These are phyloP conservation scores for Nothoprocta pentlandii DNA, from an alignment of 2,113 vertebrate genomes.

Conservation along the genomic window DNA sequence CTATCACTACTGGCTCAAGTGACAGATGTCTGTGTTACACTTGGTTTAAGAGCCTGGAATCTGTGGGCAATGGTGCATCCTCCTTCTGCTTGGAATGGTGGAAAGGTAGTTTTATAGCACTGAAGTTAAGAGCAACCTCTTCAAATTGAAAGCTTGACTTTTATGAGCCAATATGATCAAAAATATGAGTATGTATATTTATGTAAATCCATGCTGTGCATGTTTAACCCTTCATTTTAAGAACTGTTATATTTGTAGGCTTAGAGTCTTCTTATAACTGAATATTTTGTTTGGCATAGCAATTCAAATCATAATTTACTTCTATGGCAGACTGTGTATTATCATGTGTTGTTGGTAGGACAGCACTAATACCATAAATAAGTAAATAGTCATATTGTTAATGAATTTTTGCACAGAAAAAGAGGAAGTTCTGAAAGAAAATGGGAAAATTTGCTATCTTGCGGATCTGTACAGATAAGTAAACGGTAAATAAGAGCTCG, in stretches of 20 bases:
- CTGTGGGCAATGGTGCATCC: not conserved
- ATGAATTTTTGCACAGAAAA: not conserved
- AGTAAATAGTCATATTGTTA: not conserved
- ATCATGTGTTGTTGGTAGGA: not conserved
- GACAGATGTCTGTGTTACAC: not conserved
- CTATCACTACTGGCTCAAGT: slow-evolving; percentile 1
- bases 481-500: not conserved
- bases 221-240: slow-evolving; percentile 19
- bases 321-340: not conserved
- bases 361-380: not conserved
- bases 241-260: not conserved
- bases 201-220: not conserved
- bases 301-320: not conserved
- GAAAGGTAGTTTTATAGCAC: not conserved
- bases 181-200: not conserved
- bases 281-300: not conserved
- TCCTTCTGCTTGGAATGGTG: not conserved
- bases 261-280: not conserved
- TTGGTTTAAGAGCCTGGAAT: slow-evolving; percentile 18
- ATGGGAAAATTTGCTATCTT: not conserved
- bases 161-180: not conserved
- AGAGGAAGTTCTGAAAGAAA: slow-evolving; percentile 7
- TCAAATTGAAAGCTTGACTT: not conserved
- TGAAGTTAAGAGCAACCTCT: not conserved
- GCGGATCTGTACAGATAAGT: not conserved